Evolutionary conservation across 2,113 vertebrate genomes (phyloP).

Genomic region (Erpornis zantholeuca): DNA sequence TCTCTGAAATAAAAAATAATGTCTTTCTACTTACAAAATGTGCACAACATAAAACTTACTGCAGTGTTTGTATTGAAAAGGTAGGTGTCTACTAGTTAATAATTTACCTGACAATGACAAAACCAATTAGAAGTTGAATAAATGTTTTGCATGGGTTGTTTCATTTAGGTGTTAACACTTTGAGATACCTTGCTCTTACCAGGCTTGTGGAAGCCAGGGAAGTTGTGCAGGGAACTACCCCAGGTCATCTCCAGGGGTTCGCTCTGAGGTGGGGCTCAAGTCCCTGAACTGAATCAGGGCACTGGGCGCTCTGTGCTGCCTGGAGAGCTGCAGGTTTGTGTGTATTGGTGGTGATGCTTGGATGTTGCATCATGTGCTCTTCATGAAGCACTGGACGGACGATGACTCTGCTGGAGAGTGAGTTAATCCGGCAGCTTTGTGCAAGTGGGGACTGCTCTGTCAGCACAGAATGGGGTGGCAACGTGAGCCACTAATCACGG

Average conservation of each 20-base stretch:
- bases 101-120: background rate
- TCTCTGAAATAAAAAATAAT: background rate
- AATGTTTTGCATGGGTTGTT: background rate
- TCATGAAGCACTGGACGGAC: fast-evolving
- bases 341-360: background rate
- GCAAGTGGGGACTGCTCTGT: background rate
- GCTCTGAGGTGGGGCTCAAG: fast-evolving
- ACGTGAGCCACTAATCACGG: background rate
- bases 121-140: background rate
- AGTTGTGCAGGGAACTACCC: background rate
- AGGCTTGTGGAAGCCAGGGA: background rate
- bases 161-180: background rate
- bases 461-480: background rate
- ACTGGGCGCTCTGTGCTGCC: background rate
- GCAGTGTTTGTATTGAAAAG: background rate
- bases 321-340: background rate
- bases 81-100: background rate
- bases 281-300: background rate
- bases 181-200: background rate
- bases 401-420: background rate
- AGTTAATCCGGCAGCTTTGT: background rate
- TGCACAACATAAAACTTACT: background rate
- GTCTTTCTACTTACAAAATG: background rate
- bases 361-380: background rate
- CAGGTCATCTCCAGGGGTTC: background rate